Evolutionary conservation across 1,140 invertebrate species (phyloP).

Genomic region (Schlechtendalia chinensis): DNA sequence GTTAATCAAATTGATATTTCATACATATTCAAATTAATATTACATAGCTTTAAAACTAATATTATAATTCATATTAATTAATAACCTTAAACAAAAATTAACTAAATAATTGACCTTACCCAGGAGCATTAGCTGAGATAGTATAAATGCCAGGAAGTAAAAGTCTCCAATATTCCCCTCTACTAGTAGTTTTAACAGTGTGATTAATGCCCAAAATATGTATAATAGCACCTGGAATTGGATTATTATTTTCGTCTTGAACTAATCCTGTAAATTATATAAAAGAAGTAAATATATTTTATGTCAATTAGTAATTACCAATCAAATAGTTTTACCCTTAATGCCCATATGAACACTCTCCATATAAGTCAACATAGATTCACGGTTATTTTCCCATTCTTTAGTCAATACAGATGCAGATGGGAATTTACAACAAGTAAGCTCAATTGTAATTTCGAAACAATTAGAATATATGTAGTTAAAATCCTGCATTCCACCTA

Average conservation of each 20-base stretch:
- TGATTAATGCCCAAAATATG: slow-evolving; percentile 69
- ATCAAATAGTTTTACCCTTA: slow-evolving; percentile 62
- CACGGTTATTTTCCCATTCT: slow-evolving; percentile 87
- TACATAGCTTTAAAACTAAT: neutral
- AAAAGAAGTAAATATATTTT: slow-evolving; percentile 19
- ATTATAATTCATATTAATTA: neutral
- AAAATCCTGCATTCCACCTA: slow-evolving; percentile 97
- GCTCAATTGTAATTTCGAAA: slow-evolving; percentile 94
- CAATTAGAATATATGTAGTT: slow-evolving; percentile 94
- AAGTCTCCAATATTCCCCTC: slow-evolving; percentile 87
- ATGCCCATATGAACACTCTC: slow-evolving; percentile 83
- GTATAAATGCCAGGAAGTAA: slow-evolving; percentile 77
- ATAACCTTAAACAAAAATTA: too few relatives aligned
- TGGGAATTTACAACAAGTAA: slow-evolving; percentile 96
- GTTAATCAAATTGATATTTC: too few relatives aligned
- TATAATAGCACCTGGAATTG: slow-evolving; percentile 68
- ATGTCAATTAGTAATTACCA: neutral
- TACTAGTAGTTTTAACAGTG: slow-evolving; percentile 69
- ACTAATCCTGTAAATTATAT: slow-evolving; percentile 60
- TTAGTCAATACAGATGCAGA: slow-evolving; percentile 64
- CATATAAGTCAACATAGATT: slow-evolving; percentile 80
- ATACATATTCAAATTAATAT: neutral
- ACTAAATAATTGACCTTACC: slow-evolving; percentile 61
- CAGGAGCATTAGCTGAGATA: slow-evolving; percentile 68
- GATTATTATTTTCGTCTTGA: slow-evolving; percentile 60